Conservation (phyloP, 2,888 invertebrate genomes). For the Odontocolon sp. region DNA sequence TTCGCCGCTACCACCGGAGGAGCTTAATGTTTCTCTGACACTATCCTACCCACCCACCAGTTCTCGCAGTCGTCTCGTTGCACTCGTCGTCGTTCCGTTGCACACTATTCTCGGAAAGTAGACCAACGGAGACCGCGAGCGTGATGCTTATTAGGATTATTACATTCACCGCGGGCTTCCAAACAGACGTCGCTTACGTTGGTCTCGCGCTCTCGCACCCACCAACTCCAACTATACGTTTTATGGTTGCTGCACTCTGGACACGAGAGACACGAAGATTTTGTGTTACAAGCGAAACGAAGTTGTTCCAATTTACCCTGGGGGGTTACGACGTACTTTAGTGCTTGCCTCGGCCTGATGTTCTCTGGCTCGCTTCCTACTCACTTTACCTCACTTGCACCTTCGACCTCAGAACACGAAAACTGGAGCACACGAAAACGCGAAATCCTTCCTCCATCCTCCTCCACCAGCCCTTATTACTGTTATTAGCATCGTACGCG, state of each 20-base stretch:
- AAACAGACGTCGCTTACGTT: slow-evolving; percentile 18
- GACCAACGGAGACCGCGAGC: slow-evolving; percentile 23
- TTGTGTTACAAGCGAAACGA: slow-evolving; percentile 47
- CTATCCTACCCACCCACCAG: slow-evolving; percentile 7
- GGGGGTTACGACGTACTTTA: slow-evolving; percentile 41
- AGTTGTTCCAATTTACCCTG: slow-evolving; percentile 43
- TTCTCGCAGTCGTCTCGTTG: slow-evolving; percentile 12
- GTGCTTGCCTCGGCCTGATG: slow-evolving; percentile 22
- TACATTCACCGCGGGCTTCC: slow-evolving; percentile 29
- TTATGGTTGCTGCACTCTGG: slow-evolving; percentile 35
- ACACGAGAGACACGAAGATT: slow-evolving; percentile 37
- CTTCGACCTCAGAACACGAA: slow-evolving; percentile 1
- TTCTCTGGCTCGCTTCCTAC: not conserved
- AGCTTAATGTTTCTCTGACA: slow-evolving; percentile 30
- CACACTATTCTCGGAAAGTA: slow-evolving; percentile 31
- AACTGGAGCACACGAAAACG: slow-evolving; percentile 18
- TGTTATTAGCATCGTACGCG: slow-evolving; percentile 9
- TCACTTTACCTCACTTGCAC: not conserved
- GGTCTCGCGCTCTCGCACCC: not conserved
- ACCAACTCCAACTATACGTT: slow-evolving; percentile 13
- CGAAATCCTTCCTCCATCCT: not conserved
- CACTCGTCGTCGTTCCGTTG: slow-evolving; percentile 17
- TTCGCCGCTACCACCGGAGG: not conserved
- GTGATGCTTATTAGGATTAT: slow-evolving; percentile 50
- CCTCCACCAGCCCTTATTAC: slow-evolving; percentile 7